Evolutionary conservation across 1,140 invertebrate genomes (phyloP), one percentile per base, ranked within the genome.

Genomic region (Trialeurodes vaporariorum): DNA sequence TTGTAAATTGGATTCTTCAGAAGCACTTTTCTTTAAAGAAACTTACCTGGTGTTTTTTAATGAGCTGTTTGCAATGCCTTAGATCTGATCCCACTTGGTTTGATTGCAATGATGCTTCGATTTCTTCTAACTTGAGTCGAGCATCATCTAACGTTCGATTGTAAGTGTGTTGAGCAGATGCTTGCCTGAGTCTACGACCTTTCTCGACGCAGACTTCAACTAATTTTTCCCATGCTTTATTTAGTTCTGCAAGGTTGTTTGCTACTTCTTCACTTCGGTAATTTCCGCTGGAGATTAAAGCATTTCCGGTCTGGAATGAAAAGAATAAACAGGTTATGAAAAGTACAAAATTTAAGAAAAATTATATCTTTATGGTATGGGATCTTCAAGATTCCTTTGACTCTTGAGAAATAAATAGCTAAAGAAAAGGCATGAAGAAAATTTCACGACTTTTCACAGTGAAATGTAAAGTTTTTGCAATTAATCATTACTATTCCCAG

Each of bases 11-110:
- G n/a, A n/a, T n/a, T n/a, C n/a, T n/a, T n/a, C n/a, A n/a, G n/a
- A n/a, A n/a, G n/a, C n/a, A n/a, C n/a, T n/a, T n/a, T n/a, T n/a
- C n/a, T n/a, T n/a, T n/a, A n/a, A n/a, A n/a, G n/a, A n/a, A n/a
- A n/a, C 21, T 27, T 67, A 81, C 81, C 77, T 90, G 87, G 75
- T 96, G 92, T 74, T 93, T 91, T 69, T 93, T 92, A 24, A 96
- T 79, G 23, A 94, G 78, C 72, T 94, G 86, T 74, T 94, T 93
- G 75, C 94, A 96, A 72, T 89, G 91, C 64, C 93, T 81, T 21
- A 96, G 79, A 81, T 96, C 93, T 2, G 82, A 84, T 12, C 92
- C 93, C 25, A 91, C 84, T 78, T 94, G 90, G 61, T 86, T 85
- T 66, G 89, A 91, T 65, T 86, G 84, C n/a, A 96, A 79, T 1